These are phyloP conservation scores for Malacosoma neustria DNA, from an alignment of 2,888 invertebrate species.

Conservation along the genomic window DNA sequence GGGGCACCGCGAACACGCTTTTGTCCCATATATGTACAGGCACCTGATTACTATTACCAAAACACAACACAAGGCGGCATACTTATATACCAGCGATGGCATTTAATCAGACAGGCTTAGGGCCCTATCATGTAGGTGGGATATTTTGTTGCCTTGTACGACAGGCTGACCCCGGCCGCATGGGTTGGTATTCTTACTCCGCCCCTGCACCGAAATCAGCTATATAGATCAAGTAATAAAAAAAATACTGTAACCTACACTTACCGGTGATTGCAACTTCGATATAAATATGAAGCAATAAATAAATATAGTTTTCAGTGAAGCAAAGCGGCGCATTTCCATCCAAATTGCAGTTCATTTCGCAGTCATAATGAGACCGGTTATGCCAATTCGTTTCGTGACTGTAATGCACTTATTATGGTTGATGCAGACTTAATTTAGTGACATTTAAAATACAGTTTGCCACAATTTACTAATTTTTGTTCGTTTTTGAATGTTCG, in stretches of 20 bases:
- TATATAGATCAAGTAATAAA: neutral
- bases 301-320: constrained; percentile 41
- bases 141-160: no score
- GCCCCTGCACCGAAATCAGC: no score
- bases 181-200: no score
- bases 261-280: constrained; percentile 4
- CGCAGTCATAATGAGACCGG: constrained; percentile 45
- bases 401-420: constrained; percentile 44
- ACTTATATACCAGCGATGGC: no score
- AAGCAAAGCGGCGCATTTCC: constrained; percentile 37
- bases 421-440: constrained; percentile 33
- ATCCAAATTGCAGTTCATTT: constrained; percentile 55
- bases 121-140: no score
- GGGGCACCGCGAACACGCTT: no score
- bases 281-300: constrained; percentile 37
- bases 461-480: neutral
- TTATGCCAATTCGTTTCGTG: constrained; percentile 43
- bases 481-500: neutral
- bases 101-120: no score
- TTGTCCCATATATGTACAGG: no score
- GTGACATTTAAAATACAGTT: constrained; percentile 21
- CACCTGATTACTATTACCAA: no score
- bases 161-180: no score
- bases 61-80: no score
- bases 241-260: neutral